Evolutionary conservation across 2,888 invertebrate genomes (phyloP).

Genomic region (Cheilosia impressa): DNA sequence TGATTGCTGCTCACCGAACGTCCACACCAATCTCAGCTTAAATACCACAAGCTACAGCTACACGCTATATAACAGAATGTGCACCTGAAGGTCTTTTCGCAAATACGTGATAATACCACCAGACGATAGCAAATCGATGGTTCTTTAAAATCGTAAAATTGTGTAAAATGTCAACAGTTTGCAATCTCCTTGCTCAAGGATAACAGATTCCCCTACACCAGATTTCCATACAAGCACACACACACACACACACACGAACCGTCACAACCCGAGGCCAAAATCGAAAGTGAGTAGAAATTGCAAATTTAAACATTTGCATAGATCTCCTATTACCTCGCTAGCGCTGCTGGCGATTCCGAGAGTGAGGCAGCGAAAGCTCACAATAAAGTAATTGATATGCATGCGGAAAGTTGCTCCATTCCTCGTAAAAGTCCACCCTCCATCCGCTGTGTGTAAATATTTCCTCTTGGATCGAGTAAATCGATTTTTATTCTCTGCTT

Average conservation of each 20-base stretch:
- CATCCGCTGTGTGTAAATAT: conserved; percentile 43
- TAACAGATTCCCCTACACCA: conserved; percentile 65
- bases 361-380: conserved; percentile 38
- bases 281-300: conserved; percentile 74
- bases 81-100: conserved; percentile 20
- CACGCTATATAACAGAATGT: not conserved
- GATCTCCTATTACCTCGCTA: conserved; percentile 56
- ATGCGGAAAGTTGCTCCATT: conserved; percentile 52
- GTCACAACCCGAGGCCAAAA: conserved; percentile 51
- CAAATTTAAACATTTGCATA: conserved; percentile 74
- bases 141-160: conserved; percentile 68
- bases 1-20: not conserved
- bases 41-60: conserved; percentile 36
- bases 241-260: conserved; percentile 13
- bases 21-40: conserved; percentile 7
- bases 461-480: conserved; percentile 57
- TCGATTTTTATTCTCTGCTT: conserved; percentile 67
- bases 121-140: conserved; percentile 59
- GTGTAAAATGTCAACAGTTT: conserved; percentile 78
- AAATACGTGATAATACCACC: conserved; percentile 66
- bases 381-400: conserved; percentile 72
- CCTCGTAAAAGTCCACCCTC: conserved; percentile 9
- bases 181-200: conserved; percentile 77
- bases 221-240: conserved; percentile 32
- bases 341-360: conserved; percentile 3